phyloP scores from a whole-genome alignment of 2,888 invertebrate species.

The Spatulosminthurus flaviceps region DNA sequence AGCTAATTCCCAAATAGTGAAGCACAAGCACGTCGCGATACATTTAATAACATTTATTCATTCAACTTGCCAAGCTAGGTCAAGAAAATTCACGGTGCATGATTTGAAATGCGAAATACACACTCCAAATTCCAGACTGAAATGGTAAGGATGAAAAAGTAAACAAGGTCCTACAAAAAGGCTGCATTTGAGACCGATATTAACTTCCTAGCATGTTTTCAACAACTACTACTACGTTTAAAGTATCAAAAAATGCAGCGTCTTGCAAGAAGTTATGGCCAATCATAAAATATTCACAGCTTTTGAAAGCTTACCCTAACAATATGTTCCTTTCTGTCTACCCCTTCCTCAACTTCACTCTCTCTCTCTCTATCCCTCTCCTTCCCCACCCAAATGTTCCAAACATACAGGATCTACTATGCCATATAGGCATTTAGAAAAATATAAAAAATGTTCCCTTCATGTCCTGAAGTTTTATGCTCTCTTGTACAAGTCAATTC shows the following conservation, averaged over 20 bases:
- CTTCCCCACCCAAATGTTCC: neutral
- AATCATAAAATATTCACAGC: constrained; percentile 25
- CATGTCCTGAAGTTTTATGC: neutral
- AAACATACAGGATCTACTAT: neutral
- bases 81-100: no score
- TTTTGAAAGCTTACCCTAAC: constrained; percentile 1
- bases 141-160: no score
- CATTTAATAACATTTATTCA: no score
- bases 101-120: no score
- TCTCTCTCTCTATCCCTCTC: no score
- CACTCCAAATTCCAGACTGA: no score
- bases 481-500: constrained; percentile 16
- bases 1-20: no score
- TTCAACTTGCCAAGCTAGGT: no score
- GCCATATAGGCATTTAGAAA: neutral
- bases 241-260: neutral
- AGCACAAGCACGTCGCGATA: no score
- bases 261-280: constrained; percentile 27
- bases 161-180: no score
- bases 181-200: no score
- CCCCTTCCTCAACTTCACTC: neutral
- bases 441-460: neutral
- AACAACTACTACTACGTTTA: neutral
- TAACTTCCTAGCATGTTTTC: neutral
- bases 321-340: neutral